Base-by-base conservation (phyloP, 1,140 invertebrate genomes). In the Hyposmocoma kahamanoa region DNA sequence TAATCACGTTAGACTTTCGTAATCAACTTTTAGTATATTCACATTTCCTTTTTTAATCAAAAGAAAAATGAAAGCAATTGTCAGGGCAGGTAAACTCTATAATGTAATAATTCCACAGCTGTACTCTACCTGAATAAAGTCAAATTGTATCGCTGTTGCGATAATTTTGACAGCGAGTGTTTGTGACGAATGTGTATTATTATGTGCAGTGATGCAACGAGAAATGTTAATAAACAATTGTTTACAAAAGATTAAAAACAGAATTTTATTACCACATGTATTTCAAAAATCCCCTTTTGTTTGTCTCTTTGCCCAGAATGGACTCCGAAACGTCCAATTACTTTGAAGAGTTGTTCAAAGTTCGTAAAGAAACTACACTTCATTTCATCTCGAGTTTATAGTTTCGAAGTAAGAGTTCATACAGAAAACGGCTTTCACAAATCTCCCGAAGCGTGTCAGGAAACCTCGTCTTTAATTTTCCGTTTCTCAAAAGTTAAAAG, bases 181-280 rank as follows among this genome's bases (percentile, higher is more conserved):
- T 58, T 74, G 72, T 68, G 73, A 79, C 72, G 75, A 68, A 78
- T 72, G 75, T 78, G 72, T 82, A 73, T 70, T 67, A 74, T 72
- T 75, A 71, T 75, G 67, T 80, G 78, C 74, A 73, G 72, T 64
- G 70, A 81, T 75, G 71, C 72, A 75, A 72, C 67, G 65, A 80
- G 72, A 84, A 83, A 84, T 84, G 82, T 85, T 85, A 85, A 85
- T 83, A 85, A 85, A 85, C 77, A 85, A 83, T 85, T 85, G 82
- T 85, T 84, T 82, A 85, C 76, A 85, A 85, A 85, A 85, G 72
- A 85, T 84, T 72, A 77, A 62, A 59, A 44, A 20, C n/a, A 62
- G 56, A 52, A 72, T 83, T 83, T 83, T 58, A 72, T 71, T 84
- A n/a, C n/a, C n/a, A n/a, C n/a, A n/a, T n/a, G n/a, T n/a, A n/a